phyloP scores from a whole-genome alignment of 1,140 invertebrate genomes.

The Coelopa frigida region DNA sequence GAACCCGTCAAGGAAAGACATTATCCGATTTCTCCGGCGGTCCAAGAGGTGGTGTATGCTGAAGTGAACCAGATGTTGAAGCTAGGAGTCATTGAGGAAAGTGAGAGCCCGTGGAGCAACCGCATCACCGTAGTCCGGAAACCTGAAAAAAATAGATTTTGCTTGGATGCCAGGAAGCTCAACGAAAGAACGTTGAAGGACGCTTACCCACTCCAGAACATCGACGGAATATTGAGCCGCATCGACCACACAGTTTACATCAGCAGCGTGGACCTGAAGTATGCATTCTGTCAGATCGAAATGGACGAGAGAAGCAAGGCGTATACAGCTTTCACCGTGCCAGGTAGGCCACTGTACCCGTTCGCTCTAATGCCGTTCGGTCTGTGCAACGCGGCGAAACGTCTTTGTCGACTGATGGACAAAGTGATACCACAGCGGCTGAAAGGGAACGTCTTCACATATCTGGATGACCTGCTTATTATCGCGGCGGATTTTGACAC shows the following conservation, averaged over 20 bases:
- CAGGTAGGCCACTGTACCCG: constrained; percentile 6
- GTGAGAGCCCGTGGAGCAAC: constrained; percentile 9
- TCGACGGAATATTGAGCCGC: constrained; percentile 5
- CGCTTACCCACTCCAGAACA: constrained; percentile 20
- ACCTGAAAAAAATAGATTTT: constrained; percentile 5
- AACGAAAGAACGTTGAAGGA: constrained; percentile 7
- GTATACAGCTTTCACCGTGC: constrained; percentile 46
- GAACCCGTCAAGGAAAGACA: constrained; percentile 23
- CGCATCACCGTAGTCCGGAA: neutral
- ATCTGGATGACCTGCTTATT: constrained; percentile 47
- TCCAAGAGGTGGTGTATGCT: constrained; percentile 12
- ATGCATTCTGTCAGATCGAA: constrained; percentile 37
- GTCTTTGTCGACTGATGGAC: constrained; percentile 8
- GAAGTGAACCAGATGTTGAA: constrained; percentile 25
- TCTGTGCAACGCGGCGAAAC: constrained; percentile 11
- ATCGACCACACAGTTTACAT: constrained; percentile 3
- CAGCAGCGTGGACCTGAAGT: constrained; percentile 22
- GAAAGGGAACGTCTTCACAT: constrained; percentile 4
- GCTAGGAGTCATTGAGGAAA: constrained; percentile 21
- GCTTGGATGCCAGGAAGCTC: constrained; percentile 8
- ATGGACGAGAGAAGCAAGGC: constrained; percentile 21
- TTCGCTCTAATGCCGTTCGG: constrained; percentile 17
- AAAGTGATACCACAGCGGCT: constrained; percentile 9
- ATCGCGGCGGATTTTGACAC: constrained; percentile 33
- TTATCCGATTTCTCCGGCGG: constrained; percentile 23